These are phyloP conservation scores for Rhimphoctona megacephalus DNA, from an alignment of 2,888 invertebrate species.

Conservation along the genomic window DNA sequence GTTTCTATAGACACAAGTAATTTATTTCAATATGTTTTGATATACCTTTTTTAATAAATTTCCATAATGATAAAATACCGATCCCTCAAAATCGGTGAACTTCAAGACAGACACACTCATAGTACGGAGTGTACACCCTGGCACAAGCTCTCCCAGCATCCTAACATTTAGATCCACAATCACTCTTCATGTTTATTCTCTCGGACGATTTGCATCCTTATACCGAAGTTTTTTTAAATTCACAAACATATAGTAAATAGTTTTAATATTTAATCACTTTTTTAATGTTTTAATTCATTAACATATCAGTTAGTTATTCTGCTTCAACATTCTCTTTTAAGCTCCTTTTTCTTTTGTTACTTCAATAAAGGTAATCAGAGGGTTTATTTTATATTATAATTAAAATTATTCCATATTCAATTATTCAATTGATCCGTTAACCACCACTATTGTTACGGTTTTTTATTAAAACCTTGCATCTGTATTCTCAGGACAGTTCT, in stretches of 20 bases:
- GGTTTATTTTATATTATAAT: not conserved
- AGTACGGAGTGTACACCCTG: not conserved
- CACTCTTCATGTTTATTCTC: not conserved
- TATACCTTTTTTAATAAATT: conserved; percentile 9
- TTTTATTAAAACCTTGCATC: not conserved
- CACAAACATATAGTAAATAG: not conserved
- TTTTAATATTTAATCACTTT: not conserved
- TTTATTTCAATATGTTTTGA: conserved; percentile 17
- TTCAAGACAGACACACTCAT: not conserved
- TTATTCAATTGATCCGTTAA: not conserved
- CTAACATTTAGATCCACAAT: not conserved
- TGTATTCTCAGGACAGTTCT: not conserved
- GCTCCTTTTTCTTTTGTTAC: not conserved
- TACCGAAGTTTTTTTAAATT: not conserved
- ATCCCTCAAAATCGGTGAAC: not conserved
- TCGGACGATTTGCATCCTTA: not conserved
- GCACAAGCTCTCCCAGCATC: not conserved
- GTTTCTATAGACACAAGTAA: not conserved
- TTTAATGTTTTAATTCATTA: not conserved
- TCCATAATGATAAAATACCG: conserved; percentile 14
- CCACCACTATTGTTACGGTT: not conserved
- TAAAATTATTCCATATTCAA: not conserved
- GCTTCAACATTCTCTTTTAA: no score
- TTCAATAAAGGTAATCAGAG: not conserved
- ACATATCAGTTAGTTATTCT: no score